Conservation (phyloP, 2,888 invertebrate species). For the Drosophila sordidula region DNA sequence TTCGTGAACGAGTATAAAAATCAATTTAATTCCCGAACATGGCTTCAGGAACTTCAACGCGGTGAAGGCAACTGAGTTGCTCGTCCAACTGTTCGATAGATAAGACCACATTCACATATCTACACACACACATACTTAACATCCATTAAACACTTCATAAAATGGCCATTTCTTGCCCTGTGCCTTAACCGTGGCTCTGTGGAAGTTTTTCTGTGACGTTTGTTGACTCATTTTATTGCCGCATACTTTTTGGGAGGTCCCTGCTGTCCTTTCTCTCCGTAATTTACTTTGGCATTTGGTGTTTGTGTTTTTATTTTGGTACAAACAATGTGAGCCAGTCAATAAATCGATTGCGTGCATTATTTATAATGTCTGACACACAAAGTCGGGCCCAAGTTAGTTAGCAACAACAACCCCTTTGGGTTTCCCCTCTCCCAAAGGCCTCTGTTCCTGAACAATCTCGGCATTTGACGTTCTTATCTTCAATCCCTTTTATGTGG, state of each 20-base stretch:
- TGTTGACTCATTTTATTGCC: slow-evolving; percentile 69
- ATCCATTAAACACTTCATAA: slow-evolving; percentile 80
- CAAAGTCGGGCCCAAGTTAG: slow-evolving; percentile 46
- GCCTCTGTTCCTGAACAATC: slow-evolving; percentile 33
- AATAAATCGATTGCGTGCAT: slow-evolving; percentile 75
- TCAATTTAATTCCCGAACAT: slow-evolving; percentile 51
- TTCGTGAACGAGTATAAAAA: slow-evolving; percentile 21
- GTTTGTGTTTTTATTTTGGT: slow-evolving; percentile 47
- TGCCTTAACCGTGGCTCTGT: slow-evolving; percentile 7
- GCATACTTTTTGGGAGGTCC: slow-evolving; percentile 50
- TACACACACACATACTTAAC: slow-evolving; percentile 62
- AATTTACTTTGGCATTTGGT: slow-evolving; percentile 47
- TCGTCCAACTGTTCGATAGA: slow-evolving; percentile 60
- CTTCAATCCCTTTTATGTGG: slow-evolving; percentile 30
- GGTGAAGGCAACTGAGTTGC: slow-evolving; percentile 2
- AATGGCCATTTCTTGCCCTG: slow-evolving; percentile 68
- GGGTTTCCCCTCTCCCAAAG: not conserved
- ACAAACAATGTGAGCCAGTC: slow-evolving; percentile 60
- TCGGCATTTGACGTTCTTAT: slow-evolving; percentile 32
- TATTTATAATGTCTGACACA: slow-evolving; percentile 67
- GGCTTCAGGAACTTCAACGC: not conserved
- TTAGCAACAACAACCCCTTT: slow-evolving; percentile 35
- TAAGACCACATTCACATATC: slow-evolving; percentile 46
- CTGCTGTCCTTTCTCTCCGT: slow-evolving; percentile 18
- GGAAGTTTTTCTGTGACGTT: slow-evolving; percentile 47